Percentiles rank a stretch among this genome's conserved stretches.
Evolutionary conservation across 2,113 vertebrate species (phyloP).

Genomic region (Bambusicola thoracicus): DNA sequence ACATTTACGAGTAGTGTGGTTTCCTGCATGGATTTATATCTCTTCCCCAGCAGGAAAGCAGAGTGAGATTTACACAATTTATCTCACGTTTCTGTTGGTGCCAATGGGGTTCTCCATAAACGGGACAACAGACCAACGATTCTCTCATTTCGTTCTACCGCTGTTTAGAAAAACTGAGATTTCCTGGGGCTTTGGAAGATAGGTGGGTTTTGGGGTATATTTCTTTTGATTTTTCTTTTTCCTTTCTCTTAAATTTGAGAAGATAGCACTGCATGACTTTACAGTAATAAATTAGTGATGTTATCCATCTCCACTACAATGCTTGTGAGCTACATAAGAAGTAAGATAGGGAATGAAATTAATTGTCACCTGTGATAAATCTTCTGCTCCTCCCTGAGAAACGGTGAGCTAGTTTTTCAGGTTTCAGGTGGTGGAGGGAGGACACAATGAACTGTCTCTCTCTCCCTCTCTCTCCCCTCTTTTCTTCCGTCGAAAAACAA

Average conservation of each 20-base stretch:
- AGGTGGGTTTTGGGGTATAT: not conserved
- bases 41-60: not conserved
- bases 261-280: not conserved
- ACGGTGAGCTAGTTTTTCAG: not conserved
- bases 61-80: not conserved
- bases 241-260: not conserved
- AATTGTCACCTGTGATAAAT: not conserved
- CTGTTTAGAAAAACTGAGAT: not conserved
- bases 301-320: not conserved
- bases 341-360: not conserved
- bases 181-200: not conserved
- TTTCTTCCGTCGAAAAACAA: not conserved
- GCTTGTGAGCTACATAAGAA: not conserved
- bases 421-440: not conserved
- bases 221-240: not conserved
- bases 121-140: not conserved
- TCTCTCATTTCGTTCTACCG: not conserved
- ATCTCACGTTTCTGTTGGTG: not conserved
- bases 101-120: not conserved
- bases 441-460: not conserved
- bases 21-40: not conserved
- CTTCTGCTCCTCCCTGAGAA: not conserved
- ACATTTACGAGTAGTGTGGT: not conserved
- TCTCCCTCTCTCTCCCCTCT: not conserved
- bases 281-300: not conserved